A percentile compares a stretch with the other conserved stretches of the same genome.
These are phyloP conservation scores for Brachyalestes nurse DNA, from an alignment of 2,797 vertebrate species.

Conservation along the genomic window DNA sequence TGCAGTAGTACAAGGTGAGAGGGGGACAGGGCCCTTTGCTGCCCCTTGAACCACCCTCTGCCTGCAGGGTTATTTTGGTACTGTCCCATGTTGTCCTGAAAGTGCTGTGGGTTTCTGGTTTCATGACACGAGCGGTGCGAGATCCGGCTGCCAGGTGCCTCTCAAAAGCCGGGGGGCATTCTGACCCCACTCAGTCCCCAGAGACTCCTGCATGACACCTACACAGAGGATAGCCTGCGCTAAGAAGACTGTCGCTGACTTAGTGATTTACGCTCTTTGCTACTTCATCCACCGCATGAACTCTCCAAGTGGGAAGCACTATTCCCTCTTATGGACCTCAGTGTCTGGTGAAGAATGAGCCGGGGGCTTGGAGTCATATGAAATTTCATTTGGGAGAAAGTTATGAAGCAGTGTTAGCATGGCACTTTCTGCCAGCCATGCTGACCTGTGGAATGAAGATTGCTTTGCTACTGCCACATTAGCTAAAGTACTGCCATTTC, in stretches of 20 bases:
- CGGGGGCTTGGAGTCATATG: neutral
- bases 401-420: neutral
- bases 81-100: conserved; percentile 17
- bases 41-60: neutral
- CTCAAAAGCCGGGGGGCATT: conserved; percentile 8
- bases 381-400: conserved; percentile 12
- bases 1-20: neutral
- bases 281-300: neutral
- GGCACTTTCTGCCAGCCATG: neutral
- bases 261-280: neutral
- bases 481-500: neutral
- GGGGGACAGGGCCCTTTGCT: neutral
- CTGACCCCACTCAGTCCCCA: conserved; percentile 29
- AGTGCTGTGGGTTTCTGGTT: conserved; percentile 36
- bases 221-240: conserved; percentile 24
- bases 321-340: neutral
- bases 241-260: neutral
- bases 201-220: conserved; percentile 31
- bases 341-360: conserved; percentile 6
- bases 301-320: neutral
- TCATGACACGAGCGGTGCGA: conserved; percentile 27
- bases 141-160: conserved; percentile 27
- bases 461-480: neutral
- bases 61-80: conserved; percentile 52
- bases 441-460: neutral